Conservation (phyloP, 2,113 vertebrate genomes). For the Sminthopsis crassicaudata region DNA sequence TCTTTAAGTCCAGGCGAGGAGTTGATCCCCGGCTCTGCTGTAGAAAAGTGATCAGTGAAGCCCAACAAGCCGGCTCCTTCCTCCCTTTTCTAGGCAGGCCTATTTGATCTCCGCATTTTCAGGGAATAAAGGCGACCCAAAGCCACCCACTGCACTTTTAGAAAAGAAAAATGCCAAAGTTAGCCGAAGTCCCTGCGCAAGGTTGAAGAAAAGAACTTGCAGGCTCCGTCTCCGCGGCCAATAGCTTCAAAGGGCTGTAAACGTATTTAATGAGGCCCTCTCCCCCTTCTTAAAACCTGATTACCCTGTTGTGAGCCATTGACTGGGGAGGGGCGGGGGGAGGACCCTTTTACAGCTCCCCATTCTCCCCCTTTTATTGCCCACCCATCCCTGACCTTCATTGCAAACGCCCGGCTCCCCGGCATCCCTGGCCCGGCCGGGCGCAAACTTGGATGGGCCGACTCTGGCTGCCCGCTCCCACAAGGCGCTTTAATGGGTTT, state of each 20-base stretch:
- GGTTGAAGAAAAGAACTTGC: constrained; percentile 21
- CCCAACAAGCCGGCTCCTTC: background rate
- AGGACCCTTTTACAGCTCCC: constrained; percentile 65
- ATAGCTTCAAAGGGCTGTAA: constrained; percentile 56
- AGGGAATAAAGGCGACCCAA: constrained; percentile 55
- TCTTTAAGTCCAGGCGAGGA: background rate
- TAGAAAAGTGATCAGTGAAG: background rate
- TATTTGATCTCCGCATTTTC: constrained; percentile 40
- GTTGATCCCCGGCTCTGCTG: constrained; percentile 26
- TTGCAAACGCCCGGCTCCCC: background rate
- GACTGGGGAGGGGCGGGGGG: background rate
- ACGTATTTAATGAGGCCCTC: background rate
- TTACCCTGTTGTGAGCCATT: constrained; percentile 54
- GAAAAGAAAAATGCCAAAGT: constrained; percentile 52
- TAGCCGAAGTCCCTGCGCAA: background rate
- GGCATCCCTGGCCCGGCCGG: background rate
- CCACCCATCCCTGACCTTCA: constrained; percentile 33
- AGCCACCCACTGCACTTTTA: constrained; percentile 43
- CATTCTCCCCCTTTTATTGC: constrained; percentile 42
- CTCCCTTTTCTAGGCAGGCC: constrained; percentile 1
- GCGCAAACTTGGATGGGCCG: background rate
- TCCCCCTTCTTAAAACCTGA: background rate
- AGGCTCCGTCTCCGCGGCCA: background rate
- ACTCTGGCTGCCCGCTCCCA: background rate
- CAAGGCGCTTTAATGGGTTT: background rate